These are phyloP conservation scores for Cetonia aurata DNA, from an alignment of 2,888 invertebrate species.

Conservation along the genomic window DNA sequence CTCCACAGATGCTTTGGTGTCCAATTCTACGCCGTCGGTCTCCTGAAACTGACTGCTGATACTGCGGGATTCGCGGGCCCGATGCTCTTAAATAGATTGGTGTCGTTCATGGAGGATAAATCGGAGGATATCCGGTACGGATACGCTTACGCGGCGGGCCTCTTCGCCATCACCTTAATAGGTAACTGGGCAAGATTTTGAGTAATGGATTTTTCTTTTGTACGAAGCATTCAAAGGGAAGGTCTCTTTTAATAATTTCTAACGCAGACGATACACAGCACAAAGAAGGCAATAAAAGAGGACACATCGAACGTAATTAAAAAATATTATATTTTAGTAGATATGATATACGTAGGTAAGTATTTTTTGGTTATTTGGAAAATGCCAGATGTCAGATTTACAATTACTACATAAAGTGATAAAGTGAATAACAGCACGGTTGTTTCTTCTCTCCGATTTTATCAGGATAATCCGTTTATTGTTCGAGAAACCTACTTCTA, in stretches of 20 bases:
- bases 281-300: no score
- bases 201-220: no score
- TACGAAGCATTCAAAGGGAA: no score
- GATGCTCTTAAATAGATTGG: slow-evolving; percentile 84
- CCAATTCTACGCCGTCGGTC: slow-evolving; percentile 87
- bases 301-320: no score
- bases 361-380: no score
- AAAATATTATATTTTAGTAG: no score
- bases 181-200: slow-evolving; percentile 68
- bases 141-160: slow-evolving; percentile 75
- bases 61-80: slow-evolving; percentile 90
- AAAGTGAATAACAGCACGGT: background rate
- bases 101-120: slow-evolving; percentile 82
- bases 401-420: no score
- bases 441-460: background rate
- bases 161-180: slow-evolving; percentile 76
- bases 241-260: no score
- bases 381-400: no score
- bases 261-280: no score
- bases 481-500: slow-evolving; percentile 2
- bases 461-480: background rate
- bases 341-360: no score
- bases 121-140: slow-evolving; percentile 75
- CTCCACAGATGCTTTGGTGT: slow-evolving; percentile 82
- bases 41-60: slow-evolving; percentile 87